A percentile compares a stretch with the other conserved stretches of the same genome.
These are phyloP conservation scores for Neodiprion virginianus DNA, from an alignment of 1,140 invertebrate species.

Conservation along the genomic window DNA sequence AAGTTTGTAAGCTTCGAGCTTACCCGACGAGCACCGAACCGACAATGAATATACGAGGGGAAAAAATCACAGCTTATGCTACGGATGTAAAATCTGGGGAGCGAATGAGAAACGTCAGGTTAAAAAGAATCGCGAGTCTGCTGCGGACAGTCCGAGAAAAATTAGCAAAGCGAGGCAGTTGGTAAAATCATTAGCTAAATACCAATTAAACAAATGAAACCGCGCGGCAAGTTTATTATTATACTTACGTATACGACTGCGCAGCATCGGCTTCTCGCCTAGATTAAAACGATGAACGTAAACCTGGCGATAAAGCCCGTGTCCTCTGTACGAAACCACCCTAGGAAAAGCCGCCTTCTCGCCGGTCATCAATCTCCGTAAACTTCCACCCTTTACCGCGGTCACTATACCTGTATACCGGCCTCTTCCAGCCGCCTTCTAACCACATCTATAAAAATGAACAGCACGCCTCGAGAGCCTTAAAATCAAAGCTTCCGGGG, in stretches of 20 bases:
- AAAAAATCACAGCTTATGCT: neutral
- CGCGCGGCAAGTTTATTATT: neutral
- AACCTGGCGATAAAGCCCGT: neutral
- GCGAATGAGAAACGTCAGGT: neutral
- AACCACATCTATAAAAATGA: neutral
- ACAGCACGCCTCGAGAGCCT: neutral
- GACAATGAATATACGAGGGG: neutral
- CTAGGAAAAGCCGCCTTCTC: neutral
- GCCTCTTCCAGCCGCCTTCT: neutral
- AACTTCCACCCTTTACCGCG: neutral
- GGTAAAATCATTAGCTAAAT: neutral
- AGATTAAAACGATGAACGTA: conserved; percentile 6
- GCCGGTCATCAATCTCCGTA: neutral
- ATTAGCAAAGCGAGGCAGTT: neutral
- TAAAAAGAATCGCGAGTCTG: neutral
- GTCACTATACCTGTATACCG: neutral
- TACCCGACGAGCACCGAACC: no score
- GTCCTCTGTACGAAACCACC: neutral
- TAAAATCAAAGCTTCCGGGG: neutral
- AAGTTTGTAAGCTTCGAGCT: no score
- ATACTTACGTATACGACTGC: no score
- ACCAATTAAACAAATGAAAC: neutral
- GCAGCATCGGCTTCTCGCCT: neutral
- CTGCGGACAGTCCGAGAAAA: neutral
- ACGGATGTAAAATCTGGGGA: no score